phyloP scores from a whole-genome alignment of 1,140 invertebrate genomes.

The Tetragnatha versicolor region DNA sequence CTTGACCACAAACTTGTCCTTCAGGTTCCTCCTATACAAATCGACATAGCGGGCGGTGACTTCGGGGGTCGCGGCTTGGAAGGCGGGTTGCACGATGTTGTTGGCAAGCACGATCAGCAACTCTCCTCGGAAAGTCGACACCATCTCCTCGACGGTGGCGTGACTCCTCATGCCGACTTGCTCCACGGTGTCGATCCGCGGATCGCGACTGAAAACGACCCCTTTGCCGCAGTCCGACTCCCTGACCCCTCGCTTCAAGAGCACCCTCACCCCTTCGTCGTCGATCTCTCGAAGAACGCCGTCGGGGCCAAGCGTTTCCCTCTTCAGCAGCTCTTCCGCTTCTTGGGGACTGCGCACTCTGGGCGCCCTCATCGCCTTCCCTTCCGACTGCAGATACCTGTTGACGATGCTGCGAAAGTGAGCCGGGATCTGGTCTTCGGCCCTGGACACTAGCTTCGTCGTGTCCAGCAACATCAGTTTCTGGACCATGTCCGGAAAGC shows the following conservation, averaged over 20 bases:
- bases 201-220: conserved; percentile 47
- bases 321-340: conserved; percentile 57
- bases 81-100: neutral
- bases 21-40: conserved; percentile 55
- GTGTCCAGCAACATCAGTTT: conserved; percentile 65
- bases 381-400: conserved; percentile 28
- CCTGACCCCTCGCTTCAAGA: conserved; percentile 54
- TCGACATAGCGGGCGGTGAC: conserved; percentile 18
- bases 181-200: conserved; percentile 14
- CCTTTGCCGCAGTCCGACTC: neutral
- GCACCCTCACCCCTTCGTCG: conserved; percentile 38
- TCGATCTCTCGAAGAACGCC: too few relatives aligned
- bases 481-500: conserved; percentile 65
- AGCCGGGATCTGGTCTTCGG: neutral
- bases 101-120: conserved; percentile 53
- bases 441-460: conserved; percentile 65
- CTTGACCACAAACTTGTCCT: conserved; percentile 69
- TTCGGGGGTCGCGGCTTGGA: neutral
- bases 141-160: conserved; percentile 5
- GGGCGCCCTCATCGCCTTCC: neutral
- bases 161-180: neutral
- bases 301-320: conserved; percentile 43
- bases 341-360: conserved; percentile 28
- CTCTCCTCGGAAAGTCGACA: conserved; percentile 38
- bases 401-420: neutral